phyloP scores from a whole-genome alignment of 2,797 vertebrate species.

The Spinus olivaceus region DNA sequence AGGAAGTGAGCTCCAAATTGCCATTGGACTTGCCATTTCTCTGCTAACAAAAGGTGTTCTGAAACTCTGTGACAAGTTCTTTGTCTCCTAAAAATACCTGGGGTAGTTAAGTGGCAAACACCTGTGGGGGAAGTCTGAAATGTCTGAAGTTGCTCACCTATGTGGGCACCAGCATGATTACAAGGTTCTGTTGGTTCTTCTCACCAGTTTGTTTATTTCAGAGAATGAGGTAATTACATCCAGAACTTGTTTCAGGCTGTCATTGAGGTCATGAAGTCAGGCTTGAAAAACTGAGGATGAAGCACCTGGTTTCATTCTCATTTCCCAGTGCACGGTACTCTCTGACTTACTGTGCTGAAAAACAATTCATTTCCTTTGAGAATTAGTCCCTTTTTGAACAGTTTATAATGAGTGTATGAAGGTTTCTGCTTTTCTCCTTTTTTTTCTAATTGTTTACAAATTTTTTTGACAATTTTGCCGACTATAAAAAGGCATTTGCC shows the following conservation, averaged over 20 bases:
- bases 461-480: not conserved
- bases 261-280: not conserved
- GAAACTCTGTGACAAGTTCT: not conserved
- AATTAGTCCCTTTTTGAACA: not conserved
- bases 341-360: not conserved
- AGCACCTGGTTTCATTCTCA: not conserved
- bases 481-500: not conserved
- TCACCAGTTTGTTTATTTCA: not conserved
- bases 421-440: not conserved
- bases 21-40: not conserved
- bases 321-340: not conserved
- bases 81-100: not conserved
- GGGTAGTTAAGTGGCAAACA: not conserved
- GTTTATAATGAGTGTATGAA: not conserved
- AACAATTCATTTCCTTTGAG: not conserved
- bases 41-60: not conserved
- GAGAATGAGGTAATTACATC: not conserved
- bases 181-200: not conserved
- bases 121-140: not conserved
- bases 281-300: not conserved
- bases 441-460: not conserved
- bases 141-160: not conserved
- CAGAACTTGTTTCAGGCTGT: not conserved
- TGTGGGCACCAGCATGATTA: not conserved
- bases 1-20: not conserved